Percentiles rank a stretch among this genome's conserved stretches.
Evolutionary conservation across 2,888 invertebrate genomes (phyloP).

Genomic region (Plebejus argus): DNA sequence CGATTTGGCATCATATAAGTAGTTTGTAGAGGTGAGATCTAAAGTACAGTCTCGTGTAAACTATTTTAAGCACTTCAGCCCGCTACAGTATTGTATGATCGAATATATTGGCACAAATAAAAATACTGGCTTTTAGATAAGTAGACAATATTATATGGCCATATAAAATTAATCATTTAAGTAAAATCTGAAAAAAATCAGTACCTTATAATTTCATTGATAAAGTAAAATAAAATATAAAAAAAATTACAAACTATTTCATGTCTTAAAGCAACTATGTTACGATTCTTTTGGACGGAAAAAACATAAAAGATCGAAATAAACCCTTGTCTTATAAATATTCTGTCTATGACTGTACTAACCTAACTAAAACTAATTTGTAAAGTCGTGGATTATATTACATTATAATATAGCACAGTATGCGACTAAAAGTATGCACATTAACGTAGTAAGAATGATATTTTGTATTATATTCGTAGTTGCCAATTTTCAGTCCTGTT

Average conservation of each 20-base stretch:
- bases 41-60: slow-evolving; percentile 7
- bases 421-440: neutral
- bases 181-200: neutral
- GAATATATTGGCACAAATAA: slow-evolving; percentile 24
- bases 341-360: slow-evolving; percentile 25
- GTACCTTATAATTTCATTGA: neutral
- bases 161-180: neutral
- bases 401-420: neutral
- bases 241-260: slow-evolving; percentile 34
- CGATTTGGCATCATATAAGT: slow-evolving; percentile 21
- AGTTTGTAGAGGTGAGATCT: neutral
- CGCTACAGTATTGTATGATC: neutral
- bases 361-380: slow-evolving; percentile 36
- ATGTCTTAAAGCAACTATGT: slow-evolving; percentile 24
- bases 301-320: slow-evolving; percentile 51
- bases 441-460: neutral
- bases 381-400: slow-evolving; percentile 23
- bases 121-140: slow-evolving; percentile 12
- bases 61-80: neutral
- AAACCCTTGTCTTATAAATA: slow-evolving; percentile 34
- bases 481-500: neutral
- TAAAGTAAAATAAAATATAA: slow-evolving; percentile 33
- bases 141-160: neutral
- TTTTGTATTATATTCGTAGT: neutral
- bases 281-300: slow-evolving; percentile 65